Conservation (phyloP, 2,797 vertebrate species). For the Spea hammondii region DNA sequence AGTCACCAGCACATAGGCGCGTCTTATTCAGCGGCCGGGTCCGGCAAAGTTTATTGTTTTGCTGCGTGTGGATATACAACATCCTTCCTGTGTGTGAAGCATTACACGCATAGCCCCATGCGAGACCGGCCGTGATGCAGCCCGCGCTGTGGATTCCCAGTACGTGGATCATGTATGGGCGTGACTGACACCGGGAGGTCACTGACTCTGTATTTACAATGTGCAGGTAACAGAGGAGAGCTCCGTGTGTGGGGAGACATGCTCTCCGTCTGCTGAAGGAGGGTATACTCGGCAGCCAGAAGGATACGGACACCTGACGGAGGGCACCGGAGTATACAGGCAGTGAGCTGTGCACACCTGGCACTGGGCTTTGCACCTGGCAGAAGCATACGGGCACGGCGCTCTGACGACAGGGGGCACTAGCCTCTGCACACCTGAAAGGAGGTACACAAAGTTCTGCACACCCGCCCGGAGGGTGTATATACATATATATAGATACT, state of each 20-base stretch:
- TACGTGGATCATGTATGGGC: neutral
- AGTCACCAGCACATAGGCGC: slow-evolving; percentile 7
- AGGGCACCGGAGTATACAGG: neutral
- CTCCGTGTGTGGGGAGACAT: neutral
- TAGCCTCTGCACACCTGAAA: neutral
- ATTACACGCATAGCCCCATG: neutral
- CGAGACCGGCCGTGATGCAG: neutral
- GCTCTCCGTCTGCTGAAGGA: neutral
- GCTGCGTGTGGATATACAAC: neutral
- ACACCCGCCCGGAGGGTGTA: neutral
- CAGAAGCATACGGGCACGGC: too few species aligned
- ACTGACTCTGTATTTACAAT: slow-evolving; percentile 6
- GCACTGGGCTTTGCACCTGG: neutral
- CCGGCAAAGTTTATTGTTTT: slow-evolving; percentile 22
- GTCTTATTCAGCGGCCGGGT: neutral
- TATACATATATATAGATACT: neutral
- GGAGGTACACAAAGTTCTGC: neutral
- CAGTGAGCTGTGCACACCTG: neutral
- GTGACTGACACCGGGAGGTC: neutral
- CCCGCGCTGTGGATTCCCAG: neutral
- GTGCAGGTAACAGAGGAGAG: slow-evolving; percentile 31
- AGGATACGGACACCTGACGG: neutral
- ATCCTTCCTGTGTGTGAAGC: neutral
- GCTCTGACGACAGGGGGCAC: too few species aligned
- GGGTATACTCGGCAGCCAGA: neutral